These are phyloP conservation scores for Formica exsecta DNA, from an alignment of 1,140 invertebrate species.

Conservation along the genomic window DNA sequence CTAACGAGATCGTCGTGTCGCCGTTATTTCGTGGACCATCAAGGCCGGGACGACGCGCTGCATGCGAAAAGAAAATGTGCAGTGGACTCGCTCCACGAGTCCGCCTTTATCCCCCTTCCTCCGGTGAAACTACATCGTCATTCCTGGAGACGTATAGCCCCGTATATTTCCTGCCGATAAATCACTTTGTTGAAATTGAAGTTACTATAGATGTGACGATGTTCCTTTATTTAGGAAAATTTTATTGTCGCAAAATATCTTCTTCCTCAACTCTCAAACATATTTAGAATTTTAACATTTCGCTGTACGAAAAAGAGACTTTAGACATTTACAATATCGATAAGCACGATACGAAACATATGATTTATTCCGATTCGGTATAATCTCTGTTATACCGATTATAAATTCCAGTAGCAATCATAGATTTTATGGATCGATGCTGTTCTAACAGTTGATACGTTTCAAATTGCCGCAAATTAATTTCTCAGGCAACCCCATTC, in stretches of 20 bases:
- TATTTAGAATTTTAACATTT: too few species aligned
- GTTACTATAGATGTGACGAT: not conserved
- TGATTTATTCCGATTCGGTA: not conserved
- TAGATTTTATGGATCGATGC: conserved; percentile 1
- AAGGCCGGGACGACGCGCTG: conserved; percentile 28
- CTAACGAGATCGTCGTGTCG: conserved; percentile 62
- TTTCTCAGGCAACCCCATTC: conserved; percentile 11
- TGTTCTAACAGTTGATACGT: not conserved
- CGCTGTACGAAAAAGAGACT: too few species aligned
- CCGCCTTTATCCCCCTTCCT: not conserved
- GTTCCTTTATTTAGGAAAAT: not conserved
- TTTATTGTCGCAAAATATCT: not conserved
- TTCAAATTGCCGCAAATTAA: conserved; percentile 11
- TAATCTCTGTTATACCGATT: not conserved
- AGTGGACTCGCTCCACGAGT: not conserved
- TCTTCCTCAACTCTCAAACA: too few species aligned
- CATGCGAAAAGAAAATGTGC: conserved; percentile 62
- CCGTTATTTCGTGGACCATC: conserved; percentile 61
- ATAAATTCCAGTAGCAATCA: not conserved
- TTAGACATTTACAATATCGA: too few species aligned
- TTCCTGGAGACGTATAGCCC: not conserved
- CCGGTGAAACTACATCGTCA: conserved; percentile 24
- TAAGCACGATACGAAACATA: not conserved
- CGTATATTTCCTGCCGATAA: conserved; percentile 13
- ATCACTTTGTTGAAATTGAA: conserved; percentile 24